phyloP scores from a whole-genome alignment of 2,888 invertebrate species.

The Aphodius sticticus region DNA sequence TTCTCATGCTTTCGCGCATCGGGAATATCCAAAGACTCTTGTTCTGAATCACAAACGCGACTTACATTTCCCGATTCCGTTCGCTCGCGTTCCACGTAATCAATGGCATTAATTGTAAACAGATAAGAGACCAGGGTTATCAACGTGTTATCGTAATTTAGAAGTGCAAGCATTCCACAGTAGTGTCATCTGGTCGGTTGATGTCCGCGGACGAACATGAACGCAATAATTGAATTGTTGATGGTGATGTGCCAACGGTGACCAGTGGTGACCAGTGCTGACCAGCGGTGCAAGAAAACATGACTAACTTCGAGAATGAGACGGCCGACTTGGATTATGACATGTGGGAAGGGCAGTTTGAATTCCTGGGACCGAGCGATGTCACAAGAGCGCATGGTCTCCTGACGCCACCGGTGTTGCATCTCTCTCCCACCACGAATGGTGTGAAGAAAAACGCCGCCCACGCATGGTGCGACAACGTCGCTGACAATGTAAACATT shows the following conservation, averaged over 20 bases:
- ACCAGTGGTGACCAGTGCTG: neutral
- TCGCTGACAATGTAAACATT: constrained; percentile 67
- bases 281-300: constrained; percentile 47
- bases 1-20: neutral
- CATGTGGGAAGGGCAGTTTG: constrained; percentile 90
- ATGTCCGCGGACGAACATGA: neutral
- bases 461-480: constrained; percentile 67
- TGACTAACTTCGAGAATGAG: constrained; percentile 60
- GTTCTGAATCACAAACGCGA: neutral
- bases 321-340: constrained; percentile 80
- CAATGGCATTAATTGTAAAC: neutral
- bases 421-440: constrained; percentile 54
- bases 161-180: neutral
- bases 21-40: neutral
- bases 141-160: neutral
- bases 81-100: neutral
- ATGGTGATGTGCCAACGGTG: constrained; percentile 22
- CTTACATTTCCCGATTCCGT: neutral
- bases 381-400: constrained; percentile 47
- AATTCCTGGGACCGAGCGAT: constrained; percentile 72
- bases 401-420: constrained; percentile 42
- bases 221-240: neutral
- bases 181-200: no score
- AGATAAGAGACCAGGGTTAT: neutral
- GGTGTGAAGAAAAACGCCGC: constrained; percentile 67